Evolutionary conservation across 2,888 invertebrate species (phyloP).

Genomic region (Limnephilus lunatus): DNA sequence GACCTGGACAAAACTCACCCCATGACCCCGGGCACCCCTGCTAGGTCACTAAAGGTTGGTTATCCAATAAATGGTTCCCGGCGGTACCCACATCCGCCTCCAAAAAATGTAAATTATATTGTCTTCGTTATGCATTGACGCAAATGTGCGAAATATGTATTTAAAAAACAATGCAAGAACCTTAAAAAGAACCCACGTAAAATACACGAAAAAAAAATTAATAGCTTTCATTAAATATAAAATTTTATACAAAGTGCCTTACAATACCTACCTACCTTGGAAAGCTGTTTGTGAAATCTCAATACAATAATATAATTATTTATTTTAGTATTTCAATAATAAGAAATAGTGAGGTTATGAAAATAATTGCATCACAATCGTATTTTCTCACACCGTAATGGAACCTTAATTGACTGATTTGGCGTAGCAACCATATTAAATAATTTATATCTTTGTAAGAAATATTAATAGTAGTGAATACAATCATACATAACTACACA

Average conservation of each 20-base stretch:
- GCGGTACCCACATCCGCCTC: too few relatives aligned
- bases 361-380: not conserved
- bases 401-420: not conserved
- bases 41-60: too few relatives aligned
- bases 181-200: not conserved
- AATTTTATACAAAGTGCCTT: not conserved
- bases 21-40: too few relatives aligned
- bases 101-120: not conserved
- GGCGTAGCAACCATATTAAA: too few relatives aligned
- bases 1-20: too few relatives aligned
- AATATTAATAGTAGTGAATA: not conserved
- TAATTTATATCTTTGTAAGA: too few relatives aligned
- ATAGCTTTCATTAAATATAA: not conserved
- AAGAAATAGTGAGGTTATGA: not conserved
- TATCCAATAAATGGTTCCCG: too few relatives aligned
- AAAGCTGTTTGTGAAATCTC: not conserved
- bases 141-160: not conserved
- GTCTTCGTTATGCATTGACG: not conserved
- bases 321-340: not conserved
- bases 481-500: not conserved
- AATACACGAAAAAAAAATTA: not conserved
- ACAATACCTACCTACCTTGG: not conserved
- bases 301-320: not conserved
- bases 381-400: not conserved
- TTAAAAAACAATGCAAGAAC: not conserved